phyloP scores from a whole-genome alignment of 1,140 invertebrate species.

The Uloborus diversus region DNA sequence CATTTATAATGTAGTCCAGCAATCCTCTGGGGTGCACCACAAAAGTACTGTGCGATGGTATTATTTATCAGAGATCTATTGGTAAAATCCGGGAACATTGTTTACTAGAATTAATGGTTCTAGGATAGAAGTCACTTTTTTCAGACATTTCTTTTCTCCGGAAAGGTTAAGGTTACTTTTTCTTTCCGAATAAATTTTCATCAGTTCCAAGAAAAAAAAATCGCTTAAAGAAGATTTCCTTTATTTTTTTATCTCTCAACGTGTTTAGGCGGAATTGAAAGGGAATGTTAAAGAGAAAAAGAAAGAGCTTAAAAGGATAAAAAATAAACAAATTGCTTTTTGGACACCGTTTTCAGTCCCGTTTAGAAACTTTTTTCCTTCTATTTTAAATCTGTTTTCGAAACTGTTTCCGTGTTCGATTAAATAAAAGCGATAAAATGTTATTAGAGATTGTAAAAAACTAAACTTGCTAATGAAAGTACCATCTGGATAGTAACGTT shows the following conservation, averaged over 20 bases:
- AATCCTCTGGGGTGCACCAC: conserved; percentile 12
- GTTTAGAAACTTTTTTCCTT: not conserved
- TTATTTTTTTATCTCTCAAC: not conserved
- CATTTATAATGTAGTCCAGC: conserved; percentile 42
- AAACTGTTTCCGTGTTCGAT: conserved; percentile 19
- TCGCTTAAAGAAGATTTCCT: not conserved
- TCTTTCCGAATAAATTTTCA: conserved; percentile 24
- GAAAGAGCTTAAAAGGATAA: not conserved
- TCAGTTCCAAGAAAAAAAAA: not conserved
- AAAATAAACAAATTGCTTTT: conserved; percentile 26
- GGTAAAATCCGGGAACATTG: conserved; percentile 31
- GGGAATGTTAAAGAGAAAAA: not conserved
- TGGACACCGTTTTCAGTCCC: not conserved
- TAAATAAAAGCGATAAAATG: conserved; percentile 16
- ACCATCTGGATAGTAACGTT: too few species aligned
- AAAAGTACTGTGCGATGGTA: conserved; percentile 1
- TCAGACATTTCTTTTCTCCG: not conserved
- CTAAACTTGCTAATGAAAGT: too few species aligned
- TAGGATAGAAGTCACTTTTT: not conserved
- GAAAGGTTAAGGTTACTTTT: conserved; percentile 17
- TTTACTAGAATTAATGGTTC: conserved; percentile 39
- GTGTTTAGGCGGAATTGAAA: conserved; percentile 14
- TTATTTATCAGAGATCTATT: conserved; percentile 34
- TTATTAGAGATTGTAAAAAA: not conserved
- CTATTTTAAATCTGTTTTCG: conserved; percentile 1